Conservation (phyloP, 2,888 invertebrate species). For the Allacma fusca region DNA sequence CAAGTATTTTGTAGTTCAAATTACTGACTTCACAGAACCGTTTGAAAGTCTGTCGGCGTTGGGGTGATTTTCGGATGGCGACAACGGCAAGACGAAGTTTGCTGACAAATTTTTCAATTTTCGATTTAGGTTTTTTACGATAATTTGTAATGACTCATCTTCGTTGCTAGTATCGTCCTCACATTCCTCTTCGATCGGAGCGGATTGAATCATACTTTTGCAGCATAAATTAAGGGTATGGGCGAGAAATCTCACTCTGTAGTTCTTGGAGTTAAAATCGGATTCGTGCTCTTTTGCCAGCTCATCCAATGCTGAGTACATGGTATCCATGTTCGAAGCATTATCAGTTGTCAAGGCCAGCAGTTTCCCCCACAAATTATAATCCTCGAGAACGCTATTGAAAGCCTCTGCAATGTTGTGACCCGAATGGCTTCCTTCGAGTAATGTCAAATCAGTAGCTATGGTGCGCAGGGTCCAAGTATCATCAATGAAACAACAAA, state of each 20-base stretch:
- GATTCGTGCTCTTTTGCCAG: not conserved
- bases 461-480: not conserved
- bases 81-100: not conserved
- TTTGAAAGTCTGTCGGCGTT: not conserved
- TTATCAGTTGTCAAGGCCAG: constrained; percentile 20
- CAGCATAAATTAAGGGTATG: constrained; percentile 10
- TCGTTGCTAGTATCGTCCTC: not conserved
- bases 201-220: not conserved
- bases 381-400: not conserved
- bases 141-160: no score
- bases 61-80: not conserved
- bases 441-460: not conserved
- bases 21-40: not conserved
- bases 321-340: constrained; percentile 16
- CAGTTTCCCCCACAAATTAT: not conserved
- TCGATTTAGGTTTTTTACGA: no score
- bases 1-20: not conserved
- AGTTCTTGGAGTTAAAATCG: not conserved
- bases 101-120: not conserved
- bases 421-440: not conserved
- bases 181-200: not conserved
- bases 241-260: constrained; percentile 1
- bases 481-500: not conserved
- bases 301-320: not conserved
- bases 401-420: not conserved